Percentiles rank a stretch among this genome's conserved stretches.
Evolutionary conservation across 2,797 vertebrate species (phyloP).

Genomic region (Pipistrellus pygmaeus): DNA sequence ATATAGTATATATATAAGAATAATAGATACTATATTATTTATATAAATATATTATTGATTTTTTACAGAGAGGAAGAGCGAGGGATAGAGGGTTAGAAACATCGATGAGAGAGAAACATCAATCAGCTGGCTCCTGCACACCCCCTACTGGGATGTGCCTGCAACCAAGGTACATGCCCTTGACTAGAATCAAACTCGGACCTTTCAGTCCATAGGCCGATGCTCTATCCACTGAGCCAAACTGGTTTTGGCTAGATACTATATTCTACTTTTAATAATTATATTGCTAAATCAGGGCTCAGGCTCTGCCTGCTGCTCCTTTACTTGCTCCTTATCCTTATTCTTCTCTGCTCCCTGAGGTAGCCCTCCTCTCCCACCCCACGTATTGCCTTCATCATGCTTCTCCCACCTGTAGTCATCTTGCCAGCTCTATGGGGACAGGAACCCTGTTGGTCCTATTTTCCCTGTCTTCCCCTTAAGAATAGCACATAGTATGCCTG

Average conservation of each 20-base stretch:
- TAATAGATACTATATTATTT: too few species aligned
- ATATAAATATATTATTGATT: too few species aligned
- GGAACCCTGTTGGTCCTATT: background rate
- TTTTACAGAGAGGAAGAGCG: too few species aligned
- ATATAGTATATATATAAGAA: background rate
- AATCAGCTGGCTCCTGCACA: too few species aligned
- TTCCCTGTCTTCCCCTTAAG: background rate
- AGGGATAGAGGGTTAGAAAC: too few species aligned
- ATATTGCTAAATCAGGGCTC: background rate
- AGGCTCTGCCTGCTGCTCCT: background rate
- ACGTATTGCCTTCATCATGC: background rate
- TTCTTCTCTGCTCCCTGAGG: background rate
- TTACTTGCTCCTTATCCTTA: background rate
- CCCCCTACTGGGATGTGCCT: too few species aligned
- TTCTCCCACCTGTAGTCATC: background rate
- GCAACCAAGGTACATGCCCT: too few species aligned
- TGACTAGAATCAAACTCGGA: too few species aligned
- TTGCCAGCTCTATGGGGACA: background rate
- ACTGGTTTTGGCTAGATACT: too few species aligned
- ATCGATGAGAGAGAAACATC: too few species aligned
- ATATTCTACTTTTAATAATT: background rate
- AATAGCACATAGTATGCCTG: fast-evolving
- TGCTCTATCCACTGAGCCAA: too few species aligned
- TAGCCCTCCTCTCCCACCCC: fast-evolving
- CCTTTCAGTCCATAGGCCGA: too few species aligned